A percentile compares a stretch with the other conserved stretches of the same genome.
phyloP scores from a whole-genome alignment of 2,888 invertebrate species.

The Nemapogon koenigi region DNA sequence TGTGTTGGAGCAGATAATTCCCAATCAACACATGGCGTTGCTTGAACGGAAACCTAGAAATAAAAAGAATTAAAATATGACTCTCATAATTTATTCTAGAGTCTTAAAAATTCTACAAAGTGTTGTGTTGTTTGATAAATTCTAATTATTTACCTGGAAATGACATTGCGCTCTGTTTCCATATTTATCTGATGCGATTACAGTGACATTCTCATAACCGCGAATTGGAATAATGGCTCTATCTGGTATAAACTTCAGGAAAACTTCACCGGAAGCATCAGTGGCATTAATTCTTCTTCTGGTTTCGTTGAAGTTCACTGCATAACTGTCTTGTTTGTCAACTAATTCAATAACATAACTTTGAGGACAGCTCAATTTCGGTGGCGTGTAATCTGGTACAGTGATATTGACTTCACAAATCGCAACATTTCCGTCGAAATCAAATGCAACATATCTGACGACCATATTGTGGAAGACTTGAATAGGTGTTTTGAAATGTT shows the following conservation, averaged over 20 bases:
- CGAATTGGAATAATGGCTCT: constrained; percentile 85
- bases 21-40: constrained; percentile 94
- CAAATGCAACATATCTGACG: constrained; percentile 95
- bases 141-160: constrained; percentile 73
- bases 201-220: constrained; percentile 90
- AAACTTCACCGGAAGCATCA: constrained; percentile 88
- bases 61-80: background rate
- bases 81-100: background rate
- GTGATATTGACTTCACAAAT: constrained; percentile 97
- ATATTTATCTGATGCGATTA: constrained; percentile 84
- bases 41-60: constrained; percentile 81
- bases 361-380: constrained; percentile 88
- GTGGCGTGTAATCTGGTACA: constrained; percentile 92
- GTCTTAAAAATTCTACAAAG: too few species aligned
- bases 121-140: background rate
- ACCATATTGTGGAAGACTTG: constrained; percentile 90
- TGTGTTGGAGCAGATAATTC: constrained; percentile 88
- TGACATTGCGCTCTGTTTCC: constrained; percentile 90
- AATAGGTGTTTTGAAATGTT: constrained; percentile 88
- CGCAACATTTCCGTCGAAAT: constrained; percentile 96
- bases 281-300: constrained; percentile 82
- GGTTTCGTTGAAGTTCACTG: constrained; percentile 91
- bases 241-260: constrained; percentile 82
- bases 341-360: constrained; percentile 93
- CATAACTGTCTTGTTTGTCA: constrained; percentile 88